A percentile compares a stretch with the other conserved stretches of the same genome.
Evolutionary conservation across 2,113 vertebrate genomes (phyloP).

Genomic region (Bubo scandiacus): DNA sequence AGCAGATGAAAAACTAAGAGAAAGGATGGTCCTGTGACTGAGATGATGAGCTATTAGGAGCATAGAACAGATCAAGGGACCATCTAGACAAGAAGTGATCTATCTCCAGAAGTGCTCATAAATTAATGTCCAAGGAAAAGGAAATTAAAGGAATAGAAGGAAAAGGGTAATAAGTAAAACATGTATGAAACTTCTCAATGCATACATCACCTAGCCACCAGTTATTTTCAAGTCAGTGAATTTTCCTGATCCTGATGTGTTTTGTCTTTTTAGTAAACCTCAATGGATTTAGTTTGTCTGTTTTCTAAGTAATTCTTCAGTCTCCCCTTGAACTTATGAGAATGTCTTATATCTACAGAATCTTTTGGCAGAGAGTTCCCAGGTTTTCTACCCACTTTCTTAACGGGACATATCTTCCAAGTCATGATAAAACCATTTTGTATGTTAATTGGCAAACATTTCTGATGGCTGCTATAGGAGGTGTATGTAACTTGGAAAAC

Average conservation of each 20-base stretch:
- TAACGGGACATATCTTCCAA: background rate
- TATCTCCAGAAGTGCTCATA: background rate
- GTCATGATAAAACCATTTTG: background rate
- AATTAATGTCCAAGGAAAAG: background rate
- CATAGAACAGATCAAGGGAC: background rate
- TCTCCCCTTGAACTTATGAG: background rate
- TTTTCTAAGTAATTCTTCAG: background rate
- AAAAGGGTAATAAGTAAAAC: background rate
- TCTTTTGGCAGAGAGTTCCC: background rate
- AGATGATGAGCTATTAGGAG: background rate
- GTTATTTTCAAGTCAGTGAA: background rate
- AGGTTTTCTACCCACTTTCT: background rate
- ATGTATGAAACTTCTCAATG: background rate
- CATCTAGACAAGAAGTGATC: background rate
- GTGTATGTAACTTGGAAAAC: background rate
- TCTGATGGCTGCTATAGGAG: background rate
- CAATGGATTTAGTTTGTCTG: background rate
- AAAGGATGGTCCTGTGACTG: background rate
- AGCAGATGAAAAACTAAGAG: background rate
- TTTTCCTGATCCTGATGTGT: background rate
- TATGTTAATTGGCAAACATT: background rate
- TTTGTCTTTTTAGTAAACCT: background rate
- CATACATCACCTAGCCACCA: background rate
- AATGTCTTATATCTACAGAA: background rate
- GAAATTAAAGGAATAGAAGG: background rate